phyloP scores from a whole-genome alignment of 2,797 vertebrate genomes.

The Myripristis murdjan region DNA sequence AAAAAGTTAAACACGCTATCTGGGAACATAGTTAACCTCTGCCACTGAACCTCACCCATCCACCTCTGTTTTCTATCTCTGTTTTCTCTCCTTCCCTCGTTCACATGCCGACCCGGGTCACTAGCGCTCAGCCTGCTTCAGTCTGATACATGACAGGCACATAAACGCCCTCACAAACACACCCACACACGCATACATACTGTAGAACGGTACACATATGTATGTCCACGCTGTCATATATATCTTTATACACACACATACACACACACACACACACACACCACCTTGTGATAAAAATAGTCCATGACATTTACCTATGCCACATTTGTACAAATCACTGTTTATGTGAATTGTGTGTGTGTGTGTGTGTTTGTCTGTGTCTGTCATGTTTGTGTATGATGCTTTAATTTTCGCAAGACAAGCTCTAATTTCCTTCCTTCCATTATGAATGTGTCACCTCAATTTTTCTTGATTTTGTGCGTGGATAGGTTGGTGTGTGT shows the following conservation, averaged over 20 bases:
- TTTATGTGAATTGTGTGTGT: constrained; percentile 20
- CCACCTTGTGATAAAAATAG: constrained; percentile 4
- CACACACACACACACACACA: neutral
- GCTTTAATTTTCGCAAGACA: constrained; percentile 15
- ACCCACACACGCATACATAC: neutral
- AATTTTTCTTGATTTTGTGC: constrained; percentile 31
- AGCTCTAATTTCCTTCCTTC: constrained; percentile 27
- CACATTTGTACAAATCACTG: constrained; percentile 4
- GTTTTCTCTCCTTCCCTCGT: neutral
- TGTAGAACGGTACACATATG: neutral
- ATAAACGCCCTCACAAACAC: neutral
- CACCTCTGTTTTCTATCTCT: neutral
- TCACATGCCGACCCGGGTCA: neutral
- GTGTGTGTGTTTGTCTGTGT: constrained; percentile 23
- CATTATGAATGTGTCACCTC: constrained; percentile 36
- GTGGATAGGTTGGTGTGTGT: constrained; percentile 31
- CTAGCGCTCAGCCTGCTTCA: too few species aligned
- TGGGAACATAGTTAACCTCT: constrained; percentile 34
- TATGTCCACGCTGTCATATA: neutral
- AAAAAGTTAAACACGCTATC: constrained; percentile 23
- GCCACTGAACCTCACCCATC: constrained; percentile 35
- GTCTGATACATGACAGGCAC: too few species aligned
- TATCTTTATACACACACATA: neutral
- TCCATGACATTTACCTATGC: neutral
- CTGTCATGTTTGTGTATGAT: constrained; percentile 26